A percentile compares a stretch with the other conserved stretches of the same genome.
phyloP scores from a whole-genome alignment of 1,140 invertebrate genomes.

The Acyrthosiphon pisum region DNA sequence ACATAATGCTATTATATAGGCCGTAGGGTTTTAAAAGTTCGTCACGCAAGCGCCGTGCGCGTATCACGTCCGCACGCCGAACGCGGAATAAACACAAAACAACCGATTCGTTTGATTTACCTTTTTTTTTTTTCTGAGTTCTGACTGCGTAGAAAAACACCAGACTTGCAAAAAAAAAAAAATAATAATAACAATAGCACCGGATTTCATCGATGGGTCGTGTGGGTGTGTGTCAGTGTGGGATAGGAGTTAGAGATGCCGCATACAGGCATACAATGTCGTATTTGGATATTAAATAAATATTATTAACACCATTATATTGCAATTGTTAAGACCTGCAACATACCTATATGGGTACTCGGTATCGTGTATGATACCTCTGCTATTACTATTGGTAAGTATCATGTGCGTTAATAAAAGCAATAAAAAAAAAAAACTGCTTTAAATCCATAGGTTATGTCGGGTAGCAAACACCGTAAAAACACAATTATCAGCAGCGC shows the following conservation, averaged over 20 bases:
- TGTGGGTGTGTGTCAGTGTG: background rate
- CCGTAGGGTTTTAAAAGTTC: constrained; percentile 32
- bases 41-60: constrained; percentile 19
- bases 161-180: background rate
- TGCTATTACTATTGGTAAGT: background rate
- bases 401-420: background rate
- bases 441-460: background rate
- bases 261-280: too few species aligned
- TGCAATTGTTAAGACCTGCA: too few species aligned
- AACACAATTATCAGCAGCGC: background rate
- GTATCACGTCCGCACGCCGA: constrained; percentile 12
- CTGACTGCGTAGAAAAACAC: background rate
- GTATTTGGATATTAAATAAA: too few species aligned
- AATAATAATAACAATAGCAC: too few species aligned
- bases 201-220: background rate
- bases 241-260: background rate
- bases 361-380: too few species aligned
- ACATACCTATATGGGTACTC: too few species aligned
- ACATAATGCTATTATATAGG: constrained; percentile 10
- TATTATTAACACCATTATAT: too few species aligned
- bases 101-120: background rate
- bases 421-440: background rate
- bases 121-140: background rate
- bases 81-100: background rate
- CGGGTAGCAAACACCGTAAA: background rate